Evolutionary conservation across 2,888 invertebrate genomes (phyloP).

Genomic region (Napeogenes sylphis): DNA sequence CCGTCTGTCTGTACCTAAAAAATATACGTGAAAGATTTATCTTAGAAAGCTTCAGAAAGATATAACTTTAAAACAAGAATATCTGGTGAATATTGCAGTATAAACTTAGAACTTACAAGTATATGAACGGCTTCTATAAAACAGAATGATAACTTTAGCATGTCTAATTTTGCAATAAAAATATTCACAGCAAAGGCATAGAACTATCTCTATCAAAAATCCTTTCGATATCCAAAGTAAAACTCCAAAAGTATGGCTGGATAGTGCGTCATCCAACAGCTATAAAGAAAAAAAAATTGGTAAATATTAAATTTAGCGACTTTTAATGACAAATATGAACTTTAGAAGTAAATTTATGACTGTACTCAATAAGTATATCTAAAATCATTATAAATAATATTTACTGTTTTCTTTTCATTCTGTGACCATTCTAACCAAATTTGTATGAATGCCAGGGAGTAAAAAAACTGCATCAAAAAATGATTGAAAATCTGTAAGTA

Average conservation of each 20-base stretch:
- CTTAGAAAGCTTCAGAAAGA: neutral
- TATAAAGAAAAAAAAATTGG: neutral
- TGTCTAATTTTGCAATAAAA: slow-evolving; percentile 17
- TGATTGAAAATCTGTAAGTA: slow-evolving; percentile 26
- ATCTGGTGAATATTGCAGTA: neutral
- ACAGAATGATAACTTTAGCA: slow-evolving; percentile 13
- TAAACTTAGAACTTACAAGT: slow-evolving; percentile 15
- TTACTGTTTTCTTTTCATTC: neutral
- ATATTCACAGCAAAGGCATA: slow-evolving; percentile 27
- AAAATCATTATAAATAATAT: neutral
- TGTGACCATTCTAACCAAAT: slow-evolving; percentile 26
- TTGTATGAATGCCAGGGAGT: slow-evolving; percentile 31
- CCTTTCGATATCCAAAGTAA: slow-evolving; percentile 27
- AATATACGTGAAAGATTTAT: neutral
- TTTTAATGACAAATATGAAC: neutral
- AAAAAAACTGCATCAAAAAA: slow-evolving; percentile 31
- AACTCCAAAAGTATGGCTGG: slow-evolving; percentile 26
- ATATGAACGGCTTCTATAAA: slow-evolving; percentile 9
- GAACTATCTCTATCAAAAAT: slow-evolving; percentile 20
- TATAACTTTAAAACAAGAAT: no score
- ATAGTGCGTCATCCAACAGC: slow-evolving; percentile 13
- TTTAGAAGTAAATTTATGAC: neutral
- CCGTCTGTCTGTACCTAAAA: slow-evolving; percentile 27
- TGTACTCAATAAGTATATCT: neutral
- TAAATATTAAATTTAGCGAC: neutral